phyloP scores from a whole-genome alignment of 2,113 vertebrate species.

The Urocynchramus pylzowi region DNA sequence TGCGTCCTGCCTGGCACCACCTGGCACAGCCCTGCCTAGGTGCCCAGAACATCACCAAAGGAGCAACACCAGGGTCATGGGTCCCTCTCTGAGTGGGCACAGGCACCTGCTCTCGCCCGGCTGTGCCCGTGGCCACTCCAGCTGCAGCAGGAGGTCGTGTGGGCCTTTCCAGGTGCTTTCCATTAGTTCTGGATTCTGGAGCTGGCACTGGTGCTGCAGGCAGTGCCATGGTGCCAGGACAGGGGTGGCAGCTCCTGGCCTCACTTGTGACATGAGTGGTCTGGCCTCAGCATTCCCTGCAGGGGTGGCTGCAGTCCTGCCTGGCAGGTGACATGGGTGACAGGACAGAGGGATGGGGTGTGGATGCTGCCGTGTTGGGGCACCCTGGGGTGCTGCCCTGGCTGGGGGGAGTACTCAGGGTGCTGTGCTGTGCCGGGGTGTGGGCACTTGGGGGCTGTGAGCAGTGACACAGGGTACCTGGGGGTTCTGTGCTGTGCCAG shows the following conservation, averaged over 20 bases:
- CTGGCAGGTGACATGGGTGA: rapidly evolving
- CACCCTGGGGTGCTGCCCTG: background rate
- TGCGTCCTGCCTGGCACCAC: background rate
- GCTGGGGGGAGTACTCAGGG: too few relatives aligned
- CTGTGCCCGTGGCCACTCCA: rapidly evolving
- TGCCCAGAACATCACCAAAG: background rate
- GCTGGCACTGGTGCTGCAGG: rapidly evolving
- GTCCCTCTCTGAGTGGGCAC: background rate
- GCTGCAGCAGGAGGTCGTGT: rapidly evolving
- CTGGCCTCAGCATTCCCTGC: background rate
- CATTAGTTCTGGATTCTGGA: rapidly evolving
- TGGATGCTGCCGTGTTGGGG: background rate
- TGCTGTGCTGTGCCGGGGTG: background rate
- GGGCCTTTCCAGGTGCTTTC: background rate
- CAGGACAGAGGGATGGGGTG: background rate
- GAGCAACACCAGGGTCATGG: rapidly evolving
- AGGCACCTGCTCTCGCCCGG: rapidly evolving
- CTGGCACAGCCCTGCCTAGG: background rate
- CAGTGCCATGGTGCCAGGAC: background rate
- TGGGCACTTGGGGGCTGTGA: background rate
- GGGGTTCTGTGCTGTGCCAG: background rate
- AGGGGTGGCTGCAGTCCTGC: background rate
- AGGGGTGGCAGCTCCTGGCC: background rate
- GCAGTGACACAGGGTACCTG: background rate
- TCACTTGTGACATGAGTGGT: background rate